Conservation (phyloP, 2,888 invertebrate genomes). For the Drymonia ruficornis region DNA sequence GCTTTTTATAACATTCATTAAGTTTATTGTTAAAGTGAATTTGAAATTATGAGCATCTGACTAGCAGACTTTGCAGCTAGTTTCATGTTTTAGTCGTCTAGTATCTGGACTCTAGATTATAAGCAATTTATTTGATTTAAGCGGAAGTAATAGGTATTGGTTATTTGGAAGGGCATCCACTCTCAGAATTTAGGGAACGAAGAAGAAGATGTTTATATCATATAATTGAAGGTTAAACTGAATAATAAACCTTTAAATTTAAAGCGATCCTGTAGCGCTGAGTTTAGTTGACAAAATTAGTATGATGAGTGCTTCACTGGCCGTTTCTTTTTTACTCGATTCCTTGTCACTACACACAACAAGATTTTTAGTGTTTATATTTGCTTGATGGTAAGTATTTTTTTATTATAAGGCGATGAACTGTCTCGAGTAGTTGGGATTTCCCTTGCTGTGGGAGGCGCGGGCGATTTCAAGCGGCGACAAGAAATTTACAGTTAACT, state of each 20-base stretch:
- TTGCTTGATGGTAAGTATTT: background rate
- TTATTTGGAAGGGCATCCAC: too few species aligned
- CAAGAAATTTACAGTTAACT: background rate
- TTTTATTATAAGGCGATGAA: slow-evolving; percentile 1
- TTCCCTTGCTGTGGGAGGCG: slow-evolving; percentile 10
- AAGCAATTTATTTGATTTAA: background rate
- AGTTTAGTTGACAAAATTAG: too few species aligned
- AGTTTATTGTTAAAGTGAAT: slow-evolving; percentile 11
- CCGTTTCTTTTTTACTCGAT: too few species aligned
- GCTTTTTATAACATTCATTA: slow-evolving; percentile 18
- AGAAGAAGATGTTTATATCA: too few species aligned
- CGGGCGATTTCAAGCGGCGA: background rate
- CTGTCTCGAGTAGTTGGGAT: slow-evolving; percentile 6
- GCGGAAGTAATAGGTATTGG: background rate
- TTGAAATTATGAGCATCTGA: background rate
- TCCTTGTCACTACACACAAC: too few species aligned
- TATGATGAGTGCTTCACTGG: too few species aligned
- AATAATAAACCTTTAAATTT: too few species aligned
- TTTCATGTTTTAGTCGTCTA: background rate
- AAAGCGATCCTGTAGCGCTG: too few species aligned
- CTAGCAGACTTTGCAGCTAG: background rate
- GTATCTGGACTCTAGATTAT: too few species aligned
- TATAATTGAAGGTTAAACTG: too few species aligned
- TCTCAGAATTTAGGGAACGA: too few species aligned
- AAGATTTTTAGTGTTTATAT: background rate